Conservation (phyloP, 2,797 vertebrate species). For the Meriones psammophilus region DNA sequence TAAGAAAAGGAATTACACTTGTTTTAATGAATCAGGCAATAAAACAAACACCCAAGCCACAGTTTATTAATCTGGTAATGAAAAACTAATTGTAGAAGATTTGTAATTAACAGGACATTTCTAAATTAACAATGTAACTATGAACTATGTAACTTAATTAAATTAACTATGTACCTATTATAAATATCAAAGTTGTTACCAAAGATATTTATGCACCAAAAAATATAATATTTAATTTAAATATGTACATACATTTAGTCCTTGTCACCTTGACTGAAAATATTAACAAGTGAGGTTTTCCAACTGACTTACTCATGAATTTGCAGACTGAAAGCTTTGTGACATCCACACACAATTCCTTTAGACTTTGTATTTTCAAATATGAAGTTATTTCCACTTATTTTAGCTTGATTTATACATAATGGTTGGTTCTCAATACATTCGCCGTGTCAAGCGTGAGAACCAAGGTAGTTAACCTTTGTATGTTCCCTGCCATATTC, state of each 20-base stretch:
- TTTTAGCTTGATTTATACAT: not conserved
- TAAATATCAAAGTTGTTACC: slow-evolving; percentile 16
- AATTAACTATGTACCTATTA: not conserved
- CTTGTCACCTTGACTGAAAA: slow-evolving; percentile 1
- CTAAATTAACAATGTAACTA: not conserved
- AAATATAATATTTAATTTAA: not conserved
- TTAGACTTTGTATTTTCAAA: slow-evolving; percentile 45
- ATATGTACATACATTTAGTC: not conserved
- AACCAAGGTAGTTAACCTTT: not conserved
- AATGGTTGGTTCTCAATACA: not conserved
- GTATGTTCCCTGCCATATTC: not conserved
- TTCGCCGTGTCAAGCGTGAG: not conserved
- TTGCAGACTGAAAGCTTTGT: not conserved
- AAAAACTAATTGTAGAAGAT: slow-evolving; percentile 27
- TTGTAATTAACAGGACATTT: not conserved
- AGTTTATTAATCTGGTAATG: slow-evolving; percentile 9
- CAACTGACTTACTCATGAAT: not conserved
- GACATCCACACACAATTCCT: not conserved
- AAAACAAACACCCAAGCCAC: slow-evolving; percentile 36
- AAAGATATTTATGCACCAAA: not conserved
- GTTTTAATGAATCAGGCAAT: slow-evolving; percentile 59
- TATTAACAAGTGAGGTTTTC: slow-evolving; percentile 1
- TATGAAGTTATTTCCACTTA: not conserved
- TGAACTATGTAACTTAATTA: no score
- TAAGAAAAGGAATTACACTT: slow-evolving; percentile 51